Evolutionary conservation across 1,140 invertebrate genomes (phyloP).

Genomic region (Bombus affinis): DNA sequence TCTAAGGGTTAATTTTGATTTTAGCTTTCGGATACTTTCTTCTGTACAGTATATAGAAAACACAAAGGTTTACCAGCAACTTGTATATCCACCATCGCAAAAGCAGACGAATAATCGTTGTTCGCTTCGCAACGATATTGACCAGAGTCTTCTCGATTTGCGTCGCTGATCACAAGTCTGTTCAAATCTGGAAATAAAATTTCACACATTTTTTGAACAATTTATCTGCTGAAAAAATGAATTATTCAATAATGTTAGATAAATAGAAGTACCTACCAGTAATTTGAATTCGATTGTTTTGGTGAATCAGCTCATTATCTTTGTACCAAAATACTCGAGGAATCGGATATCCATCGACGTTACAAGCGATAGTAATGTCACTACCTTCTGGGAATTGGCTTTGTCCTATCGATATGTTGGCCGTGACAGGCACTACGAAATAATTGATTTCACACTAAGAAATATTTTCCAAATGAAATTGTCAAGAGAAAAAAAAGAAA

Average conservation of each 20-base stretch:
- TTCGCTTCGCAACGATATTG: conserved; percentile 90
- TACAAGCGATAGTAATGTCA: conserved; percentile 88
- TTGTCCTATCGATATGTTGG: conserved; percentile 83
- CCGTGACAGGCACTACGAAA: conserved; percentile 84
- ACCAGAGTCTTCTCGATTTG: conserved; percentile 87
- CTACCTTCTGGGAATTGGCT: conserved; percentile 85
- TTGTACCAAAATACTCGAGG: conserved; percentile 91
- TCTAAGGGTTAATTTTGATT: not conserved
- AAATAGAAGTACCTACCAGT: conserved; percentile 82
- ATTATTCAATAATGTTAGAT: too few species aligned
- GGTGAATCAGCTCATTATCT: conserved; percentile 84
- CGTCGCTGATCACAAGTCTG: conserved; percentile 86
- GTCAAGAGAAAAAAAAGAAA: not conserved
- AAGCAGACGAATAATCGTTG: conserved; percentile 87
- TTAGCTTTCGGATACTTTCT: not conserved
- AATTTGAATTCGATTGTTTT: conserved; percentile 83
- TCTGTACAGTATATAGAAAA: not conserved
- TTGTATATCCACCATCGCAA: conserved; percentile 85
- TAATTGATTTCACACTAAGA: conserved; percentile 3
- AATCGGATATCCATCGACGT: conserved; percentile 89
- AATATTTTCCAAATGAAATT: not conserved
- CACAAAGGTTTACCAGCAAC: conserved; percentile 86
- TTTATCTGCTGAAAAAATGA: too few species aligned
- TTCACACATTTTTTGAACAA: not conserved
- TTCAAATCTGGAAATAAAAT: conserved; percentile 84